Evolutionary conservation across 2,797 vertebrate species (phyloP), one percentile per base, ranked within the genome.

Genomic region (Champsocephalus esox): DNA sequence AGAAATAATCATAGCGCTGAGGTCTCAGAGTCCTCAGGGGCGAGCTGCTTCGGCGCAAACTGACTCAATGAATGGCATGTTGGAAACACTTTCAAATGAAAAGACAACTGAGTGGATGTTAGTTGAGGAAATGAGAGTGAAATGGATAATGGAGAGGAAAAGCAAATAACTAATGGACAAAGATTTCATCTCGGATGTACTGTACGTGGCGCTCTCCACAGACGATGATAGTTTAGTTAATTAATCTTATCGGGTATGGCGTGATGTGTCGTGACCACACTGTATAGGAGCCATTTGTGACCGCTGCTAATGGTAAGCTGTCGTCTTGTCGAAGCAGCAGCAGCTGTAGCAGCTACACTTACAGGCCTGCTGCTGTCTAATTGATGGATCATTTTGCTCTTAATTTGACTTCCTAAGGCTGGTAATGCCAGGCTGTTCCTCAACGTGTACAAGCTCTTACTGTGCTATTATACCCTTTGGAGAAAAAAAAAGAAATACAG

Each of bases 301-400:
- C 73, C 62, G 58, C 34, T 19, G 76, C 81, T 91, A 87, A 91
- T 84, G 80, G 88, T 81, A 52, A 84, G 82, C 82, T 87, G 81
- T 87, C 76, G 65, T 75, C 66, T 64, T 55, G 77, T 76, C 54
- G 78, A 70, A 67, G 81, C 70, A 66, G 85, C 83, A 86, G 87
- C 92, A 91, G 91, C 88, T 88, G 92, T 73, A 80, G 92, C 86
- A 63, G 87, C 81, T 82, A 82, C 89, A 90, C 88, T 93, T 88
- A 82, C 80, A 93, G 87, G 83, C 80, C 85, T 79, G 79, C 90
- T 83, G 90, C 89, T 88, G 92, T 94, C 92, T 92, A 90, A 92
- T 88, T 94, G 93, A 93, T 91, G 87, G 90, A 93, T 92, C 90
- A 85, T 89, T 93, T 92, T 90, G 91, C 89, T 93, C 88, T 89